phyloP scores from a whole-genome alignment of 2,113 vertebrate genomes.

The Lagopus leucura region DNA sequence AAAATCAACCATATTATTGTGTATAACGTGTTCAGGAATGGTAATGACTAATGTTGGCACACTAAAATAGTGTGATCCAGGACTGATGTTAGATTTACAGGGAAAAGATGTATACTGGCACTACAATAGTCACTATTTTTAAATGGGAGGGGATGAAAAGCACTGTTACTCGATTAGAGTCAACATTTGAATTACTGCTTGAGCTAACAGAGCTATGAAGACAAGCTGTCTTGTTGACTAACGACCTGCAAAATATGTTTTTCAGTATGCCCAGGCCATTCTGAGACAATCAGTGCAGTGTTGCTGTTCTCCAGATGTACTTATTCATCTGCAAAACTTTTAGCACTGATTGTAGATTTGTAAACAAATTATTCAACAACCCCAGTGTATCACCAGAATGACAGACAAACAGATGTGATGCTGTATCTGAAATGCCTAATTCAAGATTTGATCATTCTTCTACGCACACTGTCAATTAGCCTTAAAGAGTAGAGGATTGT shows the following conservation, averaged over 20 bases:
- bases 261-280: background rate
- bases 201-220: background rate
- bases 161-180: background rate
- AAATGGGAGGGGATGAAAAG: background rate
- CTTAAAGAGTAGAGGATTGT: conserved; percentile 19
- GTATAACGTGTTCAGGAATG: background rate
- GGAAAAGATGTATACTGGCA: background rate
- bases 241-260: background rate
- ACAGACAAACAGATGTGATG: conserved; percentile 51
- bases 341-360: conserved; percentile 53
- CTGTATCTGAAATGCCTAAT: conserved; percentile 18
- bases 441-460: conserved; percentile 30
- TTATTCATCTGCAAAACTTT: conserved; percentile 58
- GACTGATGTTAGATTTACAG: background rate
- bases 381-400: background rate
- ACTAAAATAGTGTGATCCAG: background rate
- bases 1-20: background rate
- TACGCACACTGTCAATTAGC: background rate
- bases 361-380: conserved; percentile 64
- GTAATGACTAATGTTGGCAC: background rate
- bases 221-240: background rate
- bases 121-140: background rate
- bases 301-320: conserved; percentile 40
- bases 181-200: background rate
- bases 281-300: background rate